Base-by-base conservation (phyloP, 2,888 invertebrate genomes). In the Hydriomena furcata region DNA sequence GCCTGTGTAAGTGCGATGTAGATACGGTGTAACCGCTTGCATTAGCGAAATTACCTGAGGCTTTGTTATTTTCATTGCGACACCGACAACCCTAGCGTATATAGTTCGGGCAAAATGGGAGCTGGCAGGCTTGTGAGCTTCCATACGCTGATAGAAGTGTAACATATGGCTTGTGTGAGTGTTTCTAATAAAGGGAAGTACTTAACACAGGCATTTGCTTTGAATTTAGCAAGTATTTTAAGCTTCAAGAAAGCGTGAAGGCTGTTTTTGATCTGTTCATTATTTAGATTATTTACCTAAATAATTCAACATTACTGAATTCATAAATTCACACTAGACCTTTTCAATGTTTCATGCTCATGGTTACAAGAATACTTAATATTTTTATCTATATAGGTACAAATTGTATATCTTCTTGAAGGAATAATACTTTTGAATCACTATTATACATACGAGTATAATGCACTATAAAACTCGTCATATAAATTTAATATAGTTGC, bases 21-120 rank as follows among this genome's bases (percentile, higher is more conserved):
- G 84, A 88, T 85, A 84, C 84, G 79, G 79, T 78, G 81, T 81
- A 84, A 89, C 89, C 89, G 74, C 87, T 78, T 90, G 86, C 91
- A 91, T 91, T 91, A 90, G 90, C 81, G 79, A 87, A 89, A 91
- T 90, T 90, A 87, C 88, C 84, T 79, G 76, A 72, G 78, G 83
- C 82, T 85, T 83, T 85, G 89, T 89, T 88, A 87, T 89, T 89
- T 86, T 85, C 87, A 88, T 82, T 84, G 84, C 75, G 81, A 83
- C 81, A 52, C 52, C 79, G 50, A 38, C 45, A 46, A 42, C 52
- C 73, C 65, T 73, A 76, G 46, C 65, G 66, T 68, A 40, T 44
- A 45, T 55, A 74, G 69, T 71, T 71, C 63, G 59, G 65, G 66
- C 57, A 65, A 67, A 73, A 72, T 66, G 65, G 61, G 60, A 68